Conservation (phyloP, 2,797 vertebrate genomes). For the Triplophysa bombifrons region DNA sequence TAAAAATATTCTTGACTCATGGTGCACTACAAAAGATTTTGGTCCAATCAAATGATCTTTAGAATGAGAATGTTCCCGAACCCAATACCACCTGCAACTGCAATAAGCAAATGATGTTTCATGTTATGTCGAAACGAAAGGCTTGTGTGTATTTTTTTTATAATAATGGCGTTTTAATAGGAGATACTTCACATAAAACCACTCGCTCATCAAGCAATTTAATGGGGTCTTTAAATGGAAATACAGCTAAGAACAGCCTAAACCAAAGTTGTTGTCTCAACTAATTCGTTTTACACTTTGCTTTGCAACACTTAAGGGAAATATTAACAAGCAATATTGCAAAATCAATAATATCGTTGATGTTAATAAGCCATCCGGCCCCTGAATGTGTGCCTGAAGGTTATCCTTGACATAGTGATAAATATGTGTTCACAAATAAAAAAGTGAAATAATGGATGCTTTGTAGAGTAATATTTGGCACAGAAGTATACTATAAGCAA, state of each 20-base stretch:
- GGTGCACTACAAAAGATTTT: not conserved
- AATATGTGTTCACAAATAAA: not conserved
- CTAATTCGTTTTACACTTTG: not conserved
- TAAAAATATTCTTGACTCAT: not conserved
- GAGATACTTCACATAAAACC: no score
- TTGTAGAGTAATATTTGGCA: not conserved
- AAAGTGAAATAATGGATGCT: not conserved
- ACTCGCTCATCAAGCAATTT: no score
- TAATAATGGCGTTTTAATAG: no score
- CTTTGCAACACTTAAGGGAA: not conserved
- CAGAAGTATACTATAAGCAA: no score
- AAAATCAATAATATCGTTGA: constrained; percentile 24
- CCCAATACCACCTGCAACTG: no score
- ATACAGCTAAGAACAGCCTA: no score
- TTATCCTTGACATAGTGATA: not conserved
- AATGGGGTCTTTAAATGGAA: no score
- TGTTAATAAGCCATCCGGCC: not conserved
- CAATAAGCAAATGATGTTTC: no score
- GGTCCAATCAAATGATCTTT: not conserved
- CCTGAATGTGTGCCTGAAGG: not conserved
- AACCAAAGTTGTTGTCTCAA: not conserved
- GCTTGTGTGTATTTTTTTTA: no score
- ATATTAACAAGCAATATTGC: not conserved
- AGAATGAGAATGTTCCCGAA: no score
- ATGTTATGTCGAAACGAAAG: no score